Conservation (phyloP, 2,797 vertebrate species). For the Allochrocebus solatus region DNA sequence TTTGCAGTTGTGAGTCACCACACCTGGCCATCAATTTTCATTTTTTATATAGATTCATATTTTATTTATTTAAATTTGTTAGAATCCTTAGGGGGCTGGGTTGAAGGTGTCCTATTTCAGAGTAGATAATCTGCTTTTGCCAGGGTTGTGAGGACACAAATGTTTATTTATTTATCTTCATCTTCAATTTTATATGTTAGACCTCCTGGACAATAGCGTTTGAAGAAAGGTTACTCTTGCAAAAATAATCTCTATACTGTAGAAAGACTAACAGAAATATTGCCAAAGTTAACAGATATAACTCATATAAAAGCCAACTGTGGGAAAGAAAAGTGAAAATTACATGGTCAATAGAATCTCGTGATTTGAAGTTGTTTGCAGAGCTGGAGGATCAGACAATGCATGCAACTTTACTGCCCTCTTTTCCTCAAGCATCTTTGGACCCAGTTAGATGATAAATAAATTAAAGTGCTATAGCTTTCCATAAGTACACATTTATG, state of each 20-base stretch:
- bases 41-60: neutral
- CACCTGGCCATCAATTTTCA: neutral
- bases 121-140: neutral
- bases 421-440: neutral
- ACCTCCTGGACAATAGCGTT: neutral
- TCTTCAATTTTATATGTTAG: neutral
- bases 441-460: neutral
- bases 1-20: neutral
- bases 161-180: neutral
- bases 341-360: rapidly evolving
- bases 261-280: neutral
- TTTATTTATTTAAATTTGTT: neutral
- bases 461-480: neutral
- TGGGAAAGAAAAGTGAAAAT: neutral
- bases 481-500: neutral
- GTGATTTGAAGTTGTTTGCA: neutral
- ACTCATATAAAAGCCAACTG: neutral
- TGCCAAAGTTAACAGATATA: neutral
- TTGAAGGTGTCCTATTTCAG: neutral
- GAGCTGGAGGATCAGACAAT: neutral
- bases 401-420: neutral
- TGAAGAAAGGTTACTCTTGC: neutral
- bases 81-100: neutral
- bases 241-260: neutral
- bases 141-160: neutral